A percentile compares a stretch with the other conserved stretches of the same genome.
These are phyloP conservation scores for Taeniopygia guttata DNA, from an alignment of 2,797 vertebrate species.

Conservation along the genomic window DNA sequence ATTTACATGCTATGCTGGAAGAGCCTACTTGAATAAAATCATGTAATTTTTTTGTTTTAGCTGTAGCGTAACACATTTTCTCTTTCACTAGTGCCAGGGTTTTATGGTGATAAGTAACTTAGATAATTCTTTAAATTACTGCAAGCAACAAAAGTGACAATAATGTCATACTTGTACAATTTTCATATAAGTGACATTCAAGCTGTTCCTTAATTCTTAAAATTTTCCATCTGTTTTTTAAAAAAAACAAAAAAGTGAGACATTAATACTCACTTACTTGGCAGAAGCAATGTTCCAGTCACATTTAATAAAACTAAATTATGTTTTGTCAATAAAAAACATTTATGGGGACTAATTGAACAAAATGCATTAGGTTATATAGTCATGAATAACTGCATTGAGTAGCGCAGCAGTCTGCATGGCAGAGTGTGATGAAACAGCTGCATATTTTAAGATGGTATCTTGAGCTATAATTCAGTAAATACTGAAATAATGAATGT, in stretches of 20 bases:
- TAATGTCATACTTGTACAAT: slow-evolving; percentile 31
- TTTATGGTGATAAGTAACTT: slow-evolving; percentile 1
- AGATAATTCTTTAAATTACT: neutral
- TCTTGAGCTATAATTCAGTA: neutral
- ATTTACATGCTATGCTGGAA: neutral
- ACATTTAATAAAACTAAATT: slow-evolving; percentile 36
- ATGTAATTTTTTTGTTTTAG: neutral
- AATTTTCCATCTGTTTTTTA: slow-evolving; percentile 31
- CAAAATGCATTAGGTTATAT: neutral
- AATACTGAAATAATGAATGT: neutral
- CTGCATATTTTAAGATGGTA: neutral
- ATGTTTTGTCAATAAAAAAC: slow-evolving; percentile 48
- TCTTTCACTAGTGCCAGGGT: neutral
- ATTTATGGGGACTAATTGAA: neutral
- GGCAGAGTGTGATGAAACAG: neutral
- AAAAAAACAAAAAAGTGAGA: neutral
- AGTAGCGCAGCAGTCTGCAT: neutral
- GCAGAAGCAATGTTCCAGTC: slow-evolving; percentile 2
- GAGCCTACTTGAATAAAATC: neutral
- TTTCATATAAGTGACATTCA: slow-evolving; percentile 37
- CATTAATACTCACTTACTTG: neutral
- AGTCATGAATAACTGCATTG: neutral
- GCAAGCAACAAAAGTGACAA: slow-evolving; percentile 25
- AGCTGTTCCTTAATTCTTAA: slow-evolving; percentile 53
- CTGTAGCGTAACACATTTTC: neutral